Percentiles rank a stretch among this genome's conserved stretches.
Evolutionary conservation across 2,888 invertebrate species (phyloP).

Genomic region (Horisme vitalbata): DNA sequence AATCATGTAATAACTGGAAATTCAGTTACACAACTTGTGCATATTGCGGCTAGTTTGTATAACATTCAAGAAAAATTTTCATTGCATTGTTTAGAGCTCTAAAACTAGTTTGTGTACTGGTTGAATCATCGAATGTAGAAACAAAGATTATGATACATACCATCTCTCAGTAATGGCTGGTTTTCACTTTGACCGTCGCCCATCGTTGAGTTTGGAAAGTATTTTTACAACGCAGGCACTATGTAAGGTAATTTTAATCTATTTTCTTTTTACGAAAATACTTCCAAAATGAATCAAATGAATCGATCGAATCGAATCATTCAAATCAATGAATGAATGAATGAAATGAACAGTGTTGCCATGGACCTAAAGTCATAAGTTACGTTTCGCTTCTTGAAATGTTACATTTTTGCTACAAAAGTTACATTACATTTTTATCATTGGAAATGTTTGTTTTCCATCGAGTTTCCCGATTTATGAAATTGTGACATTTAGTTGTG

Average conservation of each 20-base stretch:
- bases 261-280: conserved; percentile 30
- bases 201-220: conserved; percentile 68
- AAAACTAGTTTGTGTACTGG: conserved; percentile 53
- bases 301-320: too few species aligned
- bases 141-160: conserved; percentile 59
- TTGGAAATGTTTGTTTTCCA: too few species aligned
- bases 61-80: conserved; percentile 33
- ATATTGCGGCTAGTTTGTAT: conserved; percentile 32
- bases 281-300: too few species aligned
- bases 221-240: conserved; percentile 38
- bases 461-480: too few species aligned
- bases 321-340: too few species aligned
- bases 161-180: conserved; percentile 82
- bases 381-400: too few species aligned
- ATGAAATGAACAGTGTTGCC: too few species aligned
- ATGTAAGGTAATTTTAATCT: conserved; percentile 37
- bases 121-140: conserved; percentile 79
- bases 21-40: conserved; percentile 54
- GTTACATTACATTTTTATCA: too few species aligned
- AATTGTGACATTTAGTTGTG: too few species aligned
- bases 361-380: too few species aligned
- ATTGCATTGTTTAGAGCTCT: conserved; percentile 71
- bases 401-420: too few species aligned
- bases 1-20: conserved; percentile 50
- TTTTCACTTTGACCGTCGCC: conserved; percentile 86